A percentile compares a stretch with the other conserved stretches of the same genome.
These are phyloP conservation scores for Endotricha flammealis DNA, from an alignment of 2,888 invertebrate species.

Conservation along the genomic window DNA sequence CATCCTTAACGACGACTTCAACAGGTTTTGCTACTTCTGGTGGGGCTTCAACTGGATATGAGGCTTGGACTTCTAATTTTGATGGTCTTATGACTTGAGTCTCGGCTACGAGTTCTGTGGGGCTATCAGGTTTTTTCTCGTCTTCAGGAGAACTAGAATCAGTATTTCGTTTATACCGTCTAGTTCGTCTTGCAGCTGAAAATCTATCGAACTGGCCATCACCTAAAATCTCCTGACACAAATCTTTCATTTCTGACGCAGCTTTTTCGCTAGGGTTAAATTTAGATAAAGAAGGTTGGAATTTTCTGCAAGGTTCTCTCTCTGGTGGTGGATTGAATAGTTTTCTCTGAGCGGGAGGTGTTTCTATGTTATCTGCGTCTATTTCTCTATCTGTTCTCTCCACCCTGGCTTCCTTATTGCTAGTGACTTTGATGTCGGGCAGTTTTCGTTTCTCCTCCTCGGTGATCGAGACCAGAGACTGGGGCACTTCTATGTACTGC, in stretches of 20 bases:
- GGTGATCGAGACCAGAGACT: conserved; percentile 75
- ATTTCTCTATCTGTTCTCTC: conserved; percentile 83
- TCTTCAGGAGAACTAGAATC: conserved; percentile 79
- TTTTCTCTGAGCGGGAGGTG: conserved; percentile 88
- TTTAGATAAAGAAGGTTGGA: conserved; percentile 53
- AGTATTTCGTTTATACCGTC: conserved; percentile 85
- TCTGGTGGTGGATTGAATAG: conserved; percentile 81
- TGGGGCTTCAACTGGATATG: conserved; percentile 63
- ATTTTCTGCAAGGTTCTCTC: conserved; percentile 78
- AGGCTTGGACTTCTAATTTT: conserved; percentile 71
- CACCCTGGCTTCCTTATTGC: conserved; percentile 33
- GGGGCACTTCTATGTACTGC: conserved; percentile 59
- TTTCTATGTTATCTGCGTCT: conserved; percentile 94
- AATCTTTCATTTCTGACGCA: conserved; percentile 58
- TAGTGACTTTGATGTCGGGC: conserved; percentile 63
- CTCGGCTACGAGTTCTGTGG: conserved; percentile 70
- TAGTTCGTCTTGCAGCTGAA: conserved; percentile 88
- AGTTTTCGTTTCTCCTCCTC: conserved; percentile 81
- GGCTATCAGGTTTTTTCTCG: conserved; percentile 65
- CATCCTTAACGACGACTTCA: conserved; percentile 57
- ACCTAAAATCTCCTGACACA: conserved; percentile 78
- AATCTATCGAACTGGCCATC: conserved; percentile 91
- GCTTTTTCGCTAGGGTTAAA: conserved; percentile 45
- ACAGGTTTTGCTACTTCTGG: conserved; percentile 57
- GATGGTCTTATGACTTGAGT: conserved; percentile 73